Base-by-base conservation (phyloP, 2,888 invertebrate genomes). In the Dolichomitus sp. region DNA sequence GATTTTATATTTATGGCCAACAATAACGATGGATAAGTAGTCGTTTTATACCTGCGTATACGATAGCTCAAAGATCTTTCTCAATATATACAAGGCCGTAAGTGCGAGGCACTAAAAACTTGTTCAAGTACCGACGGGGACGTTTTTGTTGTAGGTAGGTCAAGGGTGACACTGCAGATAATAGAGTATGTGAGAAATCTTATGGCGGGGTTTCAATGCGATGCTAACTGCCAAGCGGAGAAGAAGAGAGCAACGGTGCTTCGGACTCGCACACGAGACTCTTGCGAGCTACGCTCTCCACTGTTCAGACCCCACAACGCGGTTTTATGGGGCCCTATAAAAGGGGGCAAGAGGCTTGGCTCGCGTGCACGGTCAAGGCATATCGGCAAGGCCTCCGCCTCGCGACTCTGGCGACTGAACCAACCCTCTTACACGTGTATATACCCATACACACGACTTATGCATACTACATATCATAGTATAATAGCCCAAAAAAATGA, bases 271-370 rank as follows among this genome's bases (percentile, higher is more conserved):
- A 54, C 69, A 65, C 33, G 37, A 40, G 42, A 37, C 63, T 63
- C 40, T 19, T 17, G 23, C 23, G 37, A 40, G 37, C 37, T 37
- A 19, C 19, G 70, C 17, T 70, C 72, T 80, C 63, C 52, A 65
- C 65, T 66, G 37, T 40, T 42, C 66, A 85, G 89, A 90, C 89
- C 90, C 86, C 89, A 89, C 90, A 90, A 70, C 87, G 85, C 84
- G 88, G 86, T 89, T 90, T 90, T 90, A 90, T 88, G 89, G 89
- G 85, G 80, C 80, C 87, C 87, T 88, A 89, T 89, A 89, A 89
- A 89, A 89, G 89, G 83, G 84, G 83, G 72, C 80, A 80, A 72
- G 72, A 80, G 83, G 70, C 80, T 75, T 52, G 19, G 48, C 72
- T 61, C 45, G 77, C 72, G 73, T 73, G 77, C 81, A 74, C 81